phyloP scores from a whole-genome alignment of 2,888 invertebrate genomes.

The Cerastis leucographa region DNA sequence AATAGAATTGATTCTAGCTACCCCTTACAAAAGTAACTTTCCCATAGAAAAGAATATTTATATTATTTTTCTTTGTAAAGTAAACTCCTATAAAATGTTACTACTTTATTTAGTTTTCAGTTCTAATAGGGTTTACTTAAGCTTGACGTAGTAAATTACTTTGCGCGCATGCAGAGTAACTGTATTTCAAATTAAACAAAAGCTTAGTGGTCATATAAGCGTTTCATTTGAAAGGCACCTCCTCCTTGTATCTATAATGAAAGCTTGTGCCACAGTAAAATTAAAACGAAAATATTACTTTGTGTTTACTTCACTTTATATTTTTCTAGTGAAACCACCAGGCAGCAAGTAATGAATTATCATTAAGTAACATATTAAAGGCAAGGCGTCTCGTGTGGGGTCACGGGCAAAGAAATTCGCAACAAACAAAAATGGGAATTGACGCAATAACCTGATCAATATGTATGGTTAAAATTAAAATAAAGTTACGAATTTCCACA shows the following conservation, averaged over 20 bases:
- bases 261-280: neutral
- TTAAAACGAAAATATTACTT: neutral
- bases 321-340: neutral
- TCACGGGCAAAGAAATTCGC: neutral
- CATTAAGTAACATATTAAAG: too few species aligned
- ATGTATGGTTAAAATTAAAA: neutral
- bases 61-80: neutral
- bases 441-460: neutral
- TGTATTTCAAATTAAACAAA: conserved; percentile 3
- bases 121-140: neutral
- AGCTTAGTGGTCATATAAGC: neutral
- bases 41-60: neutral
- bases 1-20: conserved; percentile 2
- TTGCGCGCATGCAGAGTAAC: neutral
- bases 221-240: neutral
- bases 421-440: too few species aligned
- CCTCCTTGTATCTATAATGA: neutral
- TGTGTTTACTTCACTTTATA: neutral
- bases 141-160: neutral
- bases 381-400: neutral
- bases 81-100: neutral
- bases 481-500: too few species aligned
- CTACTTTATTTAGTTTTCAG: neutral
- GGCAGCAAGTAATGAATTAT: neutral
- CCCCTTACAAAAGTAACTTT: neutral